These are phyloP conservation scores for Dicroscelio sp. DNA, from an alignment of 2,888 invertebrate genomes.

Conservation along the genomic window DNA sequence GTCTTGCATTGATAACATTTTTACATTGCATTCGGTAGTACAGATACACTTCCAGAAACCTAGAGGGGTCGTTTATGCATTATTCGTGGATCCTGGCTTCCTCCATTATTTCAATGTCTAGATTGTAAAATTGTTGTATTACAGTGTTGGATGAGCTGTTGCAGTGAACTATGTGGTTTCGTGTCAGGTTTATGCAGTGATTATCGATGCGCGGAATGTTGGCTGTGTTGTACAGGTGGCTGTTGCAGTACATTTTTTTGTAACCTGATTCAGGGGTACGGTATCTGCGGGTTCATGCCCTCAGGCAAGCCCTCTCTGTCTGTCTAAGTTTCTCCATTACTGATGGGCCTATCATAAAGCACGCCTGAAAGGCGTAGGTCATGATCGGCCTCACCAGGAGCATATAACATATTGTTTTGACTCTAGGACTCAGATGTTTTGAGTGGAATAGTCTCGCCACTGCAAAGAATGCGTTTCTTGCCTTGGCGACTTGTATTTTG, in stretches of 20 bases:
- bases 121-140: too few species aligned
- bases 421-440: background rate
- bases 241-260: conserved; percentile 26
- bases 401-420: conserved; percentile 14
- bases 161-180: conserved; percentile 66
- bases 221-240: conserved; percentile 51
- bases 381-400: background rate
- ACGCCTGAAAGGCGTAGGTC: conserved; percentile 5
- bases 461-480: conserved; percentile 54
- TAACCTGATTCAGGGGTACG: conserved; percentile 36
- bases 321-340: conserved; percentile 72
- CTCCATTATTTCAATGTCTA: too few species aligned
- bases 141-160: too few species aligned
- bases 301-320: conserved; percentile 52
- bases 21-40: too few species aligned
- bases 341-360: conserved; percentile 38
- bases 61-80: too few species aligned
- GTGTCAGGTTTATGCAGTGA: conserved; percentile 50
- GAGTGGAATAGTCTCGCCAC: conserved; percentile 59
- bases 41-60: too few species aligned
- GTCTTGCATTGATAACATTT: too few species aligned
- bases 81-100: too few species aligned
- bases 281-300: conserved; percentile 27
- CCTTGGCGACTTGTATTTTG: conserved; percentile 60
- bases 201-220: conserved; percentile 65